Conservation (phyloP, 1,140 invertebrate genomes). For the Drosophila melanogaster region DNA sequence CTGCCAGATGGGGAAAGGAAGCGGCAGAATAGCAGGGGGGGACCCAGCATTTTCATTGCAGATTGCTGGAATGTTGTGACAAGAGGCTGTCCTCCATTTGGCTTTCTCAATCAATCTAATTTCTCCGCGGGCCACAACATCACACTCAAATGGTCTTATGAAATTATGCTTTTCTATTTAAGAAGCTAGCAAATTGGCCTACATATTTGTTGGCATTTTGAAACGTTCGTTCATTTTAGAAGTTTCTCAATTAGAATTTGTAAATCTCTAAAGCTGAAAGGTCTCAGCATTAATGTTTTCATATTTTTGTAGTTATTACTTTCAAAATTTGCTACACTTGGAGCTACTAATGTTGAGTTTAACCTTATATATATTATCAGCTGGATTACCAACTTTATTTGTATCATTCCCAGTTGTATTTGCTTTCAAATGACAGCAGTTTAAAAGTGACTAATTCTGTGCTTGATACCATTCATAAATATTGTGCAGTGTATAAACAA, state of each 20-base stretch:
- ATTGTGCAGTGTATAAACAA: neutral
- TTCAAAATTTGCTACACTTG: too few relatives aligned
- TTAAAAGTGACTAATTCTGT: neutral
- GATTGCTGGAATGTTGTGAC: conserved; percentile 31
- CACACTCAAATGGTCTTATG: neutral
- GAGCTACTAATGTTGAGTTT: neutral
- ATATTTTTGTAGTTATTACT: neutral
- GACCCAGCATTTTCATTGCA: conserved; percentile 5
- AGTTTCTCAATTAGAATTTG: neutral
- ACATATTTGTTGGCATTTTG: neutral
- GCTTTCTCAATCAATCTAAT: conserved; percentile 35
- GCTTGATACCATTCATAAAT: neutral
- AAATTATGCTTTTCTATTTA: neutral
- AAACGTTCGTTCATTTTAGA: neutral
- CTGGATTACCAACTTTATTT: neutral
- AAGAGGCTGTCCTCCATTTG: conserved; percentile 23
- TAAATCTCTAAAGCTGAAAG: too few relatives aligned
- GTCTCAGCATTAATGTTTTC: neutral
- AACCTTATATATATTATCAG: neutral
- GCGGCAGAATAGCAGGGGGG: neutral
- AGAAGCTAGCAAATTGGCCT: neutral
- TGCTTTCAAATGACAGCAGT: neutral
- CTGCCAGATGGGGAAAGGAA: neutral
- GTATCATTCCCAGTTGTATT: neutral
- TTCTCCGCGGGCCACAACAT: neutral